Evolutionary conservation across 2,888 invertebrate species (phyloP).

Genomic region (Carpatolechia fugitivella): DNA sequence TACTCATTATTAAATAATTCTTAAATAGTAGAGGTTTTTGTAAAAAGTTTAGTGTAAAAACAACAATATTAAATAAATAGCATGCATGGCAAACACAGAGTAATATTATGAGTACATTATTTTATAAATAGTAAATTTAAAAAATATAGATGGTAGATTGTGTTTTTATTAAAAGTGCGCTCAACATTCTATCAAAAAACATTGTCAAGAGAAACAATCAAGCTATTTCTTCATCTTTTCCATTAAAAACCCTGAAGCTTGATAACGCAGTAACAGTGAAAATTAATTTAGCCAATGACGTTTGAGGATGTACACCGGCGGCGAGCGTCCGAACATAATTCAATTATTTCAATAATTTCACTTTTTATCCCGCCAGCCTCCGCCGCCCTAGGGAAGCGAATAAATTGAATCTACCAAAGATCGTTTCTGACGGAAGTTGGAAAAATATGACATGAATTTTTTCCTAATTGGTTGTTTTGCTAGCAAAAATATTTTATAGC

Average conservation of each 20-base stretch:
- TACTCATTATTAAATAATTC: too few species aligned
- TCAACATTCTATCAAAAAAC: too few species aligned
- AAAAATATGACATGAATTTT: background rate
- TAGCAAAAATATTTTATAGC: background rate
- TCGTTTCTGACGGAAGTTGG: background rate
- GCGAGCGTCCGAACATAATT: background rate
- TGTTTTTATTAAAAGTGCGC: too few species aligned
- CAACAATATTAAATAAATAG: too few species aligned
- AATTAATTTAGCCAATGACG: constrained; percentile 2
- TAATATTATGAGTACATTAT: too few species aligned
- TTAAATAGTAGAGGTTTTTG: too few species aligned
- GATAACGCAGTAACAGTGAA: background rate
- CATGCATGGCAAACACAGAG: too few species aligned
- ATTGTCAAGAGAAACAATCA: background rate
- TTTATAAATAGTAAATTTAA: too few species aligned
- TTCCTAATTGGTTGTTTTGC: too few species aligned
- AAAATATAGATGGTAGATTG: too few species aligned
- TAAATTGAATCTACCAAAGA: background rate
- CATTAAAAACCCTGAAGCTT: background rate
- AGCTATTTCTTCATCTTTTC: background rate
- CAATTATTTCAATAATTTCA: constrained; percentile 2
- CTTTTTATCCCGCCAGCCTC: background rate
- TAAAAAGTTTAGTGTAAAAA: too few species aligned
- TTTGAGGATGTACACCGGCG: background rate
- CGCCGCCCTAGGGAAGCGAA: background rate